Base-by-base conservation (phyloP, 2,797 vertebrate genomes). In the Sebastes matsubarae region DNA sequence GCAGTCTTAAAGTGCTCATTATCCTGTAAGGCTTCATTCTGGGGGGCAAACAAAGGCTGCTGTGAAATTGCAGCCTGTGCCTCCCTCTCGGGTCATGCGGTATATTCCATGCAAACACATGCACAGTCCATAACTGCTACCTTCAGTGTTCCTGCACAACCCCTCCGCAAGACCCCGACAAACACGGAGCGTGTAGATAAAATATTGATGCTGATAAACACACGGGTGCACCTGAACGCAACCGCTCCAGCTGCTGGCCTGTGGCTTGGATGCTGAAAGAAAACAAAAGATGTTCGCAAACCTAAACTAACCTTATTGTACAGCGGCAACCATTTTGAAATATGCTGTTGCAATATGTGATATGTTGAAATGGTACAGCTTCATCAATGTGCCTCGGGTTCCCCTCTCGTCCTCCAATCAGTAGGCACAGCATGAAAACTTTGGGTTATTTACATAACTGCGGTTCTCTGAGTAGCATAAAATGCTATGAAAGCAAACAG, bases 1-100 rank as follows among this genome's bases (percentile, higher is more conserved):
- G 95, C 93, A 89, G 87, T 90, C 91, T 90, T 95, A 95, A 96
- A 96, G 95, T 96, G 94, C 93, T 95, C 92, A 96, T 96, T 96
- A 96, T 96, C 96, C 94, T 96, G 93, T 96, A 95, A 96, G 94
- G 92, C 93, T 95, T 96, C 95, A 95, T 96, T 95, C 93, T 90
- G 85, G 95, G 94, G 95, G 95, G 94, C 94, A 94, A 95, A 95
- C 94, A 93, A 94, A 94, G 93, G 93, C 94, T 92, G 93, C 93
- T 89, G 93, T 87, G 90, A 96, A 96, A 96, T 95, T 96, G 95
- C 91, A 95, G 94, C 91, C 88, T 92, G 89, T 86, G 83, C 87
- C 88, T 89, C 81, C 81, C 82, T 89, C 86, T 79, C 29, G 71
- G 89, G 88, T 91, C 90, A 81, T 50, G 59, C 84, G 34, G 72